A percentile compares a stretch with the other conserved stretches of the same genome.
phyloP scores from a whole-genome alignment of 2,113 vertebrate species.

The cat (Felis catus) region DNA sequence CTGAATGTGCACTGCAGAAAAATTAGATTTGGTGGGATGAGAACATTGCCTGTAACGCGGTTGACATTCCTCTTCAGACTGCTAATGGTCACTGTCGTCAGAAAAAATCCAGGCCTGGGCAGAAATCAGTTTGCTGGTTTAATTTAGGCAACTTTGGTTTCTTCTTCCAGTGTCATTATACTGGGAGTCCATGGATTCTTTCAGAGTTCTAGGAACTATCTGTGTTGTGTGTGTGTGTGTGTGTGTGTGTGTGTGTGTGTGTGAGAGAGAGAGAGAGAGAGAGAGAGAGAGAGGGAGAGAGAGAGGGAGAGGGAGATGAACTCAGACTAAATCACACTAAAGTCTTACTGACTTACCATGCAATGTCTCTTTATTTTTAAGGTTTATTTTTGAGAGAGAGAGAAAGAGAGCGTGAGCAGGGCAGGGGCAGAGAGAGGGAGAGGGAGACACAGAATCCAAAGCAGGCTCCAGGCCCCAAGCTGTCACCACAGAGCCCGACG shows the following conservation, averaged over 20 bases:
- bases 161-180: background rate
- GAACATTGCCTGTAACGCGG: background rate
- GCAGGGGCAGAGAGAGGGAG: too few species aligned
- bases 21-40: background rate
- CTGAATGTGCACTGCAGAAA: background rate
- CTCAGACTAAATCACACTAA: background rate
- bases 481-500: too few species aligned
- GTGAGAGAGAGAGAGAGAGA: background rate
- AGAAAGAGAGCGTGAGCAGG: too few species aligned
- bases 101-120: background rate
- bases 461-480: too few species aligned
- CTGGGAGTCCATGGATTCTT: background rate
- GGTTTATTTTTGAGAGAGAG: too few species aligned
- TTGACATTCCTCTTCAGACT: background rate
- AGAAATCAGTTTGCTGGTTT: background rate
- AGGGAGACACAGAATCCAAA: too few species aligned
- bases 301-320: background rate
- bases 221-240: background rate
- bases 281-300: background rate
- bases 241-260: background rate
- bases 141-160: background rate
- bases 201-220: background rate
- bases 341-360: slow-evolving; percentile 7
- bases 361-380: background rate
- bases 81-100: background rate